phyloP scores from a whole-genome alignment of 2,888 invertebrate species.

The Meteorus colon region DNA sequence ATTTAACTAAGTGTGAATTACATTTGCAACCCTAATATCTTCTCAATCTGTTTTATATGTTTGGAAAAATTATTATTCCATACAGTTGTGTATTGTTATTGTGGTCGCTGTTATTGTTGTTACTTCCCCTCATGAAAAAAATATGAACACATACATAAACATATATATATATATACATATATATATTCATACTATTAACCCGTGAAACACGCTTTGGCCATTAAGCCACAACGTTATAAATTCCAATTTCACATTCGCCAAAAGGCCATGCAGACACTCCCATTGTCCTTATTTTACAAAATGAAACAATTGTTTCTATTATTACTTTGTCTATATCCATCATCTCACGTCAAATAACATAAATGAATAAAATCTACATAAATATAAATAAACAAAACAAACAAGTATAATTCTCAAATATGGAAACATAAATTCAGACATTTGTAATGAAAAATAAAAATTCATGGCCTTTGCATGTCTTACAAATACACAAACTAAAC shows the following conservation, averaged over 20 bases:
- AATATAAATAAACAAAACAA: neutral
- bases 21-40: too few species aligned
- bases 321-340: neutral
- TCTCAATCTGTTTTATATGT: too few species aligned
- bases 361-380: neutral
- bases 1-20: too few species aligned
- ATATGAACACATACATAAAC: neutral
- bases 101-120: neutral
- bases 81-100: neutral
- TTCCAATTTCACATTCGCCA: constrained; percentile 50
- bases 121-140: neutral
- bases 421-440: neutral
- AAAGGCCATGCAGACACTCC: constrained; percentile 29
- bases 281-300: neutral
- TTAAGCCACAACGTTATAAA: constrained; percentile 54
- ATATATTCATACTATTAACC: constrained; percentile 47
- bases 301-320: constrained; percentile 16
- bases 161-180: constrained; percentile 15
- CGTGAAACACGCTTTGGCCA: constrained; percentile 55
- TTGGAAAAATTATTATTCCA: neutral
- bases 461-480: neutral
- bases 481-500: neutral
- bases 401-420: neutral
- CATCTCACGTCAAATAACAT: neutral
- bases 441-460: neutral